These are phyloP conservation scores for Drosophila macrothrix DNA, from an alignment of 2,888 invertebrate genomes.

Conservation along the genomic window DNA sequence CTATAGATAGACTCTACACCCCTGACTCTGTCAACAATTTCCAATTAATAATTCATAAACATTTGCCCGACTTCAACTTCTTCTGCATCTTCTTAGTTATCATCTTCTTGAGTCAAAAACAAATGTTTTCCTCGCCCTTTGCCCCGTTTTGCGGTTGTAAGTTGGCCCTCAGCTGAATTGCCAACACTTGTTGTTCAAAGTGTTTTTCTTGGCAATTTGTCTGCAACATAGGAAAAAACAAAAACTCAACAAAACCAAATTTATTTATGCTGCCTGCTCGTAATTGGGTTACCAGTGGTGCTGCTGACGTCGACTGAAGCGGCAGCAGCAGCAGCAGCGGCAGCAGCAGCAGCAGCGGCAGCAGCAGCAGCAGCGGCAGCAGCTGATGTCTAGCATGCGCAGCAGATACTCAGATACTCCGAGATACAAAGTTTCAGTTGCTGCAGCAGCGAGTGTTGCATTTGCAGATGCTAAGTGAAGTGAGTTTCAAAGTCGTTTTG, in stretches of 20 bases:
- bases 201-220: conserved; percentile 78
- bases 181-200: conserved; percentile 68
- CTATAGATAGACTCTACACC: conserved; percentile 12
- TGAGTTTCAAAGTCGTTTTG: conserved; percentile 23
- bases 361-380: conserved; percentile 16
- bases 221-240: conserved; percentile 39
- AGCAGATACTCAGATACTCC: conserved; percentile 19
- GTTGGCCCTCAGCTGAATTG: conserved; percentile 42
- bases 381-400: conserved; percentile 34
- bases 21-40: conserved; percentile 56
- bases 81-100: conserved; percentile 10
- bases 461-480: conserved; percentile 49
- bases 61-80: conserved; percentile 39
- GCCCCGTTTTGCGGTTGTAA: conserved; percentile 15
- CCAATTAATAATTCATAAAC: conserved; percentile 80
- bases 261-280: conserved; percentile 66
- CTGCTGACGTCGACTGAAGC: conserved; percentile 25
- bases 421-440: conserved; percentile 45
- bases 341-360: conserved; percentile 1
- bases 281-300: conserved; percentile 74
- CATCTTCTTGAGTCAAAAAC: conserved; percentile 32
- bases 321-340: conserved; percentile 4
- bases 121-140: conserved; percentile 18
- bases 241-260: conserved; percentile 46
- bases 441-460: conserved; percentile 23